These are phyloP conservation scores for Vanessa cardui DNA, from an alignment of 2,888 invertebrate genomes.

Conservation along the genomic window DNA sequence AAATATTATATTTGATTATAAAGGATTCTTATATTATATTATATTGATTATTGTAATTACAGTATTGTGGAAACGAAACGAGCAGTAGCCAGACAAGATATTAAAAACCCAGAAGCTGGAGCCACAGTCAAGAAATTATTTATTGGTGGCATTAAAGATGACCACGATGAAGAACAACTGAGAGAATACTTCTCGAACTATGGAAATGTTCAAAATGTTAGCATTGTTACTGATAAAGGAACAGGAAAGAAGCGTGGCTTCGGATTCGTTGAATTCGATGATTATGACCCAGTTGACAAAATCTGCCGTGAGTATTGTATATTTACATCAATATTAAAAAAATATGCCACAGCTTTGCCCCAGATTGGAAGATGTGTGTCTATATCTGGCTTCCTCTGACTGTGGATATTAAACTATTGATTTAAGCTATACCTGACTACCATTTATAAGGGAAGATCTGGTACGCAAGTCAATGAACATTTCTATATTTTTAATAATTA, in stretches of 20 bases:
- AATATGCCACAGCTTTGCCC: constrained; percentile 75
- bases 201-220: constrained; percentile 92
- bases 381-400: constrained; percentile 78
- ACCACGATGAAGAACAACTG: constrained; percentile 95
- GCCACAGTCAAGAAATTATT: constrained; percentile 97
- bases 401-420: constrained; percentile 77
- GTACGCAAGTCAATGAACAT: constrained; percentile 78
- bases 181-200: constrained; percentile 91
- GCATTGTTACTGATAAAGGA: constrained; percentile 95
- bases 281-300: constrained; percentile 98
- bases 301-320: constrained; percentile 90
- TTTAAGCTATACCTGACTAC: constrained; percentile 77
- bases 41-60: constrained; percentile 8
- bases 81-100: constrained; percentile 96
- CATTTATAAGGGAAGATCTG: constrained; percentile 56
- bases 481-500: constrained; percentile 24
- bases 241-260: constrained; percentile 97
- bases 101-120: constrained; percentile 95
- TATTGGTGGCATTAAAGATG: constrained; percentile 97
- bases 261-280: constrained; percentile 98
- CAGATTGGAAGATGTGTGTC: constrained; percentile 71
- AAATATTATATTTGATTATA: background rate
- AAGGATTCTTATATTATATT: background rate
- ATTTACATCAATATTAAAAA: constrained; percentile 5
- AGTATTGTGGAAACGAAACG: constrained; percentile 98